Conservation (phyloP, 2,888 invertebrate species). For the Sericinus montela region DNA sequence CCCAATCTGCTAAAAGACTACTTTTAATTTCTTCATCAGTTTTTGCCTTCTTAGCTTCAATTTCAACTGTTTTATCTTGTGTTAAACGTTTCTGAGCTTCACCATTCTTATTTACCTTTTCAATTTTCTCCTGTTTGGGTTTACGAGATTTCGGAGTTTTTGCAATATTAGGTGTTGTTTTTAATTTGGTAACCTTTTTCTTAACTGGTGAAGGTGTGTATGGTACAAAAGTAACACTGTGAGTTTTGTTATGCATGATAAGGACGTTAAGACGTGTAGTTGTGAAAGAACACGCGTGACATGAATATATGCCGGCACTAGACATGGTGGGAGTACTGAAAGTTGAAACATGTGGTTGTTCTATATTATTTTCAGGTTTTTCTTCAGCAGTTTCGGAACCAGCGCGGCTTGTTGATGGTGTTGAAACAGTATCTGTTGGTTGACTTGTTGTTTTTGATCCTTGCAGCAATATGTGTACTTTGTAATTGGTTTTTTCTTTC, state of each 20-base stretch:
- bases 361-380: conserved; percentile 24
- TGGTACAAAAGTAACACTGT: conserved; percentile 75
- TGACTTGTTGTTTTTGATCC: conserved; percentile 52
- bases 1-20: conserved; percentile 88
- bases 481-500: conserved; percentile 76
- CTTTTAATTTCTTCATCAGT: conserved; percentile 82
- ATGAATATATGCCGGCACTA: conserved; percentile 72
- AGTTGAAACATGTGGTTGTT: conserved; percentile 27
- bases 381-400: conserved; percentile 35
- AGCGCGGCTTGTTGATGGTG: conserved; percentile 46
- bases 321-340: conserved; percentile 42
- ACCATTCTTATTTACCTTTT: conserved; percentile 53
- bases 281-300: conserved; percentile 82
- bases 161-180: conserved; percentile 39
- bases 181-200: conserved; percentile 49
- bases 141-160: conserved; percentile 52
- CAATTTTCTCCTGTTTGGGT: conserved; percentile 52
- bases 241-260: conserved; percentile 85
- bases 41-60: conserved; percentile 70
- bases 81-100: conserved; percentile 60
- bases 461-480: conserved; percentile 82
- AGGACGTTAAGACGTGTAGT: conserved; percentile 85
- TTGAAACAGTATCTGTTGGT: conserved; percentile 33
- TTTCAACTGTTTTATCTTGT: conserved; percentile 41
- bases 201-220: conserved; percentile 65